Evolutionary conservation across 2,113 vertebrate species (phyloP).

Genomic region (Psammodynastes pulverulentus): DNA sequence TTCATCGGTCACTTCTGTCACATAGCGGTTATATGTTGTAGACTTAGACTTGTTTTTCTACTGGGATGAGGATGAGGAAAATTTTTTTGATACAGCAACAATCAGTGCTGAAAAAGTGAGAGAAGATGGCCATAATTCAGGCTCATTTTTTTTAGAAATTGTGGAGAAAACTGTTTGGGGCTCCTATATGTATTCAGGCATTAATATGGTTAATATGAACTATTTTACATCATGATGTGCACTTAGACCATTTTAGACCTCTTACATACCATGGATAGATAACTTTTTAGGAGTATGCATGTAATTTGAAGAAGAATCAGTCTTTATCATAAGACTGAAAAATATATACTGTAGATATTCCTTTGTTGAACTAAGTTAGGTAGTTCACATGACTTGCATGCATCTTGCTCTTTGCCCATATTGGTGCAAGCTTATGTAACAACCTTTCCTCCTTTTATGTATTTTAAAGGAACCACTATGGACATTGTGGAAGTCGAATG

Average conservation of each 20-base stretch:
- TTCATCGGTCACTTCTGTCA: background rate
- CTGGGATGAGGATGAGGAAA: background rate
- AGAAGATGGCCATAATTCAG: background rate
- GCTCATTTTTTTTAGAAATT: background rate
- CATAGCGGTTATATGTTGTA: background rate
- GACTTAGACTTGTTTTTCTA: background rate
- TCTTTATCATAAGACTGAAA: background rate
- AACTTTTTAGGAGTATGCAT: background rate
- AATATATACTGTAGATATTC: background rate
- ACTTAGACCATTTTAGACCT: background rate
- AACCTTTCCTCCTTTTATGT: accelerated
- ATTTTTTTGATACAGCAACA: background rate
- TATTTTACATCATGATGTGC: background rate
- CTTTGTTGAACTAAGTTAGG: background rate
- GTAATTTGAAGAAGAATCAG: background rate
- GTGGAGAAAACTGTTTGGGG: background rate
- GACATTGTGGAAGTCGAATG: conserved; percentile 86
- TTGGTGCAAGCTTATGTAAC: background rate
- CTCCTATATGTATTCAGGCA: background rate
- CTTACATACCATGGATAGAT: background rate
- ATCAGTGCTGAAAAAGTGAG: background rate
- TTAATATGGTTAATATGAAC: background rate
- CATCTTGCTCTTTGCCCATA: background rate
- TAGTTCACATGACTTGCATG: background rate
- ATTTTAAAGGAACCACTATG: conserved; percentile 76